Evolutionary conservation across 2,888 invertebrate species (phyloP), one percentile per base, ranked within the genome.

Genomic region (Cheilosia vernalis): DNA sequence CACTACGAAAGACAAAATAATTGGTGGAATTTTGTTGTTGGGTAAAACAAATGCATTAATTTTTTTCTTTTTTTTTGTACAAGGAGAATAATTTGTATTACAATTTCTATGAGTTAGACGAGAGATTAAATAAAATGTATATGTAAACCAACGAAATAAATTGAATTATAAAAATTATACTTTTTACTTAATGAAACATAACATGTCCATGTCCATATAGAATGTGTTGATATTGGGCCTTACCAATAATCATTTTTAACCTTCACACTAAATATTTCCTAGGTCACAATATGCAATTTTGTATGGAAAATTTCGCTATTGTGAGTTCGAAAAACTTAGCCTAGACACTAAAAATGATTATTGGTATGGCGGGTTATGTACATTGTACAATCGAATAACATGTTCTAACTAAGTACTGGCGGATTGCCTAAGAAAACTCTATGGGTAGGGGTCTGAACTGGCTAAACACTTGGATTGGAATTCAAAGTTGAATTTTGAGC

Each of bases 1-100:
- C 99, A 95, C 99, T 99, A 95, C 92, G 67, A 74, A 87, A 83
- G 83, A 87, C 72, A 84, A 80, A 84, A 80, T 77, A 85, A 67
- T 51, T 82, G 67, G 87, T 76, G 76, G 84, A 72, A 47, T 55
- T 85, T 77, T 77, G 49, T 70, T 76, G 53, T 63, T 51, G 73
- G 77, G 53, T 70, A 76, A 64, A 70, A 84, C 64, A 80, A 77
- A 79, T 84, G 79, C 79, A 78, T 13, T 37, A 13, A 37, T 37
- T 51, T 19, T 24, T n/a, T n/a, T n/a, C n/a, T n/a, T n/a, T n/a
- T 19, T 27, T 56, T 80, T 69, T 63, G 7, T 76, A 63, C 64
- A 76, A 64, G 66, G 76, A 67, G 33, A 33, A 55, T 17, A 37
- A 42, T 13, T 53, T 63, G 30, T 70, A 60, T 2, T 47, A 42